phyloP scores from a whole-genome alignment of 2,888 invertebrate species.

The Drosophila percnosoma region DNA sequence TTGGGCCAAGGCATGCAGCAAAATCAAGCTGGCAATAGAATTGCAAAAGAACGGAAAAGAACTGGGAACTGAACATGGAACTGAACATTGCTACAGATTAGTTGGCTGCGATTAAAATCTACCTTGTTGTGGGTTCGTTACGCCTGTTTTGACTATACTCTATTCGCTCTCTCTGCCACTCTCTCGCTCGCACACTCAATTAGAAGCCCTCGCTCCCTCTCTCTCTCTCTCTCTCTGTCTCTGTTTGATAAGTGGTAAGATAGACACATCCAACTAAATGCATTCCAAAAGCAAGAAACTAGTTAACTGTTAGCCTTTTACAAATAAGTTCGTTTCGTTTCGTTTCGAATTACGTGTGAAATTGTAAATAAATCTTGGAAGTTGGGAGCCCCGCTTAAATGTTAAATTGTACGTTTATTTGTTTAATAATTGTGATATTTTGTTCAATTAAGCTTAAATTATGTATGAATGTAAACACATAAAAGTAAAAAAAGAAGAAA shows the following conservation, averaged over 20 bases:
- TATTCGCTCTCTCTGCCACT: conserved; percentile 6
- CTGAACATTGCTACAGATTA: conserved; percentile 71
- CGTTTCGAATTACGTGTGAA: conserved; percentile 37
- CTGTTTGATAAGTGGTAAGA: conserved; percentile 30
- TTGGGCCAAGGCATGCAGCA: conserved; percentile 48
- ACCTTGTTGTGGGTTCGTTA: conserved; percentile 75
- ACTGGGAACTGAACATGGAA: conserved; percentile 38
- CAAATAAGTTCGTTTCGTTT: conserved; percentile 37
- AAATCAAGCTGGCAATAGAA: conserved; percentile 51
- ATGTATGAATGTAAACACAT: conserved; percentile 11
- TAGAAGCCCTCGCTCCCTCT: background rate
- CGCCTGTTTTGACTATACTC: conserved; percentile 43
- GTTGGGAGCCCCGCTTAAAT: conserved; percentile 35
- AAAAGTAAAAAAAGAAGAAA: background rate
- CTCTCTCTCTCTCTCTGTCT: conserved; percentile 1
- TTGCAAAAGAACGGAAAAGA: conserved; percentile 24
- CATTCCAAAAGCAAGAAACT: conserved; percentile 77
- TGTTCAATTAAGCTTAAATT: conserved; percentile 72
- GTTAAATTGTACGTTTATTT: conserved; percentile 65
- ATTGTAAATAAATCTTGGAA: conserved; percentile 55
- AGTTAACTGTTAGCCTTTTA: conserved; percentile 68
- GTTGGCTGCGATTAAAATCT: conserved; percentile 74
- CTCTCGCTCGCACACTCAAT: conserved; percentile 8
- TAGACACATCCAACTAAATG: conserved; percentile 67
- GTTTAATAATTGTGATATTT: conserved; percentile 78